Percentiles rank a stretch among this genome's conserved stretches.
These are phyloP conservation scores for Mallotus villosus DNA, from an alignment of 2,797 vertebrate species.

Conservation along the genomic window DNA sequence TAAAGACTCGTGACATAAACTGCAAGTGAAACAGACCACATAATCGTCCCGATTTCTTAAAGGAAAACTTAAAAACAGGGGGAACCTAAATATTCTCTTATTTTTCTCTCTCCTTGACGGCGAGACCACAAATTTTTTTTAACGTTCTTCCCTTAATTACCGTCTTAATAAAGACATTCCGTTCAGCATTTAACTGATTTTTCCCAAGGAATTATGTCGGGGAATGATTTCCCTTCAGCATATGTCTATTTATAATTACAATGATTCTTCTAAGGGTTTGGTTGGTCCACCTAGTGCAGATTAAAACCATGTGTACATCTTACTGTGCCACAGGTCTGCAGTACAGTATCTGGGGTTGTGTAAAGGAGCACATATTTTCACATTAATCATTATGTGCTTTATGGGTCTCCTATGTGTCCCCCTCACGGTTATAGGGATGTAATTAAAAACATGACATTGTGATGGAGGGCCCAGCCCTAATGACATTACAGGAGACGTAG, in stretches of 20 bases:
- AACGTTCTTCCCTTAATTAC: conserved; percentile 37
- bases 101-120: conserved; percentile 7
- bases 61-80: not conserved
- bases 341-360: conserved; percentile 27
- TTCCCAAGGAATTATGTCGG: conserved; percentile 26
- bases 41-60: conserved; percentile 33
- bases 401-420: conserved; percentile 35
- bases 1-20: conserved; percentile 39
- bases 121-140: conserved; percentile 23
- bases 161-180: conserved; percentile 35
- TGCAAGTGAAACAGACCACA: conserved; percentile 40
- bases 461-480: conserved; percentile 55
- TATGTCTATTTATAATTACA: conserved; percentile 35
- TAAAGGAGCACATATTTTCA: conserved; percentile 33
- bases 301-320: conserved; percentile 36
- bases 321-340: conserved; percentile 21
- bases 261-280: conserved; percentile 26
- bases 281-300: conserved; percentile 12
- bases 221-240: conserved; percentile 18
- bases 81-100: conserved; percentile 16
- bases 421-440: conserved; percentile 51
- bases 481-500: conserved; percentile 51
- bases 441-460: conserved; percentile 68
- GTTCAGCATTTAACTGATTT: conserved; percentile 39
- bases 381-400: conserved; percentile 52